Evolutionary conservation across 2,888 invertebrate species (phyloP).

Genomic region (Halictus quadricinctus): DNA sequence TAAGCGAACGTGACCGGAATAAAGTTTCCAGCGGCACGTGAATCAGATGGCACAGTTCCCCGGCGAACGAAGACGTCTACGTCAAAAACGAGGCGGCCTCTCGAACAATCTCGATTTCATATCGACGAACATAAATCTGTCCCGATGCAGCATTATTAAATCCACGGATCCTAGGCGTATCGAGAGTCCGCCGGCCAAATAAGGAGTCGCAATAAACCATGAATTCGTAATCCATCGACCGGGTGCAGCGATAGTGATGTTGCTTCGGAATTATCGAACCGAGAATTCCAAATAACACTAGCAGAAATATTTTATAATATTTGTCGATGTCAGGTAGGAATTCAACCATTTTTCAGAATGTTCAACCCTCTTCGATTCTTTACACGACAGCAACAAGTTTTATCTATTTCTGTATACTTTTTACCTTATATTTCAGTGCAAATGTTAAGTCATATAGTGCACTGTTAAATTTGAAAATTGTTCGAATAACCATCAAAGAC

Average conservation of each 20-base stretch:
- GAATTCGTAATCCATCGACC: conserved; percentile 47
- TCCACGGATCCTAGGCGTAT: conserved; percentile 32
- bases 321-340: not conserved
- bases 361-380: too few species aligned
- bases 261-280: not conserved
- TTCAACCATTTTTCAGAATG: too few species aligned
- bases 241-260: not conserved
- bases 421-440: too few species aligned
- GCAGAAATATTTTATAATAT: not conserved
- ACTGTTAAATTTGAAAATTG: not conserved
- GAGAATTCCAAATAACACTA: not conserved
- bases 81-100: conserved; percentile 52
- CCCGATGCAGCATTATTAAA: conserved; percentile 53
- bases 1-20: conserved; percentile 58
- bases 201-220: conserved; percentile 36
- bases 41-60: conserved; percentile 58
- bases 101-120: conserved; percentile 59
- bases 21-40: conserved; percentile 43
- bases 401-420: too few species aligned
- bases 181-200: conserved; percentile 32
- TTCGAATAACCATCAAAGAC: not conserved
- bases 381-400: too few species aligned
- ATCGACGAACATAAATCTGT: conserved; percentile 56
- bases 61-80: conserved; percentile 54
- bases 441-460: too few species aligned